Evolutionary conservation across 2,113 vertebrate species (phyloP).

Genomic region (Urocitellus parryii): DNA sequence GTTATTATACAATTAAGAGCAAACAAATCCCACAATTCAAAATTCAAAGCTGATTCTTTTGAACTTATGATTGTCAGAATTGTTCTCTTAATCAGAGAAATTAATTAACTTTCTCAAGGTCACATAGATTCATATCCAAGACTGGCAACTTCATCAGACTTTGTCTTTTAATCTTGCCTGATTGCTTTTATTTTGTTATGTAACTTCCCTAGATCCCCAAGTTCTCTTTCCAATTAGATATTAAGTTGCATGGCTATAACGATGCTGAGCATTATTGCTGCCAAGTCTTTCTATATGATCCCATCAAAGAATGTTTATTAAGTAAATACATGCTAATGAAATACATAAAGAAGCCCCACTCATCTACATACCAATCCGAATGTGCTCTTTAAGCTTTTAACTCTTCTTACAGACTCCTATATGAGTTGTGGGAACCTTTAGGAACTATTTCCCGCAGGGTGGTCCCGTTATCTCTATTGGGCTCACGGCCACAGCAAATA

Average conservation of each 20-base stretch:
- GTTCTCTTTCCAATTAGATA: not conserved
- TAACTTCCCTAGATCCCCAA: not conserved
- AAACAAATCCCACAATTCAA: not conserved
- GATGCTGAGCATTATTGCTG: not conserved
- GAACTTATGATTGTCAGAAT: slow-evolving; percentile 15
- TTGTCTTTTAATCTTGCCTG: slow-evolving; percentile 52
- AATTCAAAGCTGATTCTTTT: slow-evolving; percentile 8
- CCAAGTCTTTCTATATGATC: not conserved
- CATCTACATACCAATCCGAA: not conserved
- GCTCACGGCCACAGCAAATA: slow-evolving; percentile 67
- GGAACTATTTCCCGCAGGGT: slow-evolving; percentile 38
- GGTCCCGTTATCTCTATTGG: slow-evolving; percentile 61
- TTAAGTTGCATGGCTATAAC: not conserved
- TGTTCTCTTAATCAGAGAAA: slow-evolving; percentile 52
- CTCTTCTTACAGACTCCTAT: not conserved
- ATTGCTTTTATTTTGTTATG: slow-evolving; percentile 51
- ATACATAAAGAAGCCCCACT: slow-evolving; percentile 11
- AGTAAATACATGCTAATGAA: slow-evolving; percentile 36
- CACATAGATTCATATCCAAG: slow-evolving; percentile 11
- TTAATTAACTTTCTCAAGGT: slow-evolving; percentile 52
- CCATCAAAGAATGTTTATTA: slow-evolving; percentile 21
- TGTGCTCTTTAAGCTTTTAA: not conserved
- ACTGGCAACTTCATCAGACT: slow-evolving; percentile 32
- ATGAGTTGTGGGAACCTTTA: slow-evolving; percentile 52
- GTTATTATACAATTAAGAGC: slow-evolving; percentile 10